Evolutionary conservation across 2,113 vertebrate species (phyloP).

Genomic region (Ornithorhynchus anatinus): DNA sequence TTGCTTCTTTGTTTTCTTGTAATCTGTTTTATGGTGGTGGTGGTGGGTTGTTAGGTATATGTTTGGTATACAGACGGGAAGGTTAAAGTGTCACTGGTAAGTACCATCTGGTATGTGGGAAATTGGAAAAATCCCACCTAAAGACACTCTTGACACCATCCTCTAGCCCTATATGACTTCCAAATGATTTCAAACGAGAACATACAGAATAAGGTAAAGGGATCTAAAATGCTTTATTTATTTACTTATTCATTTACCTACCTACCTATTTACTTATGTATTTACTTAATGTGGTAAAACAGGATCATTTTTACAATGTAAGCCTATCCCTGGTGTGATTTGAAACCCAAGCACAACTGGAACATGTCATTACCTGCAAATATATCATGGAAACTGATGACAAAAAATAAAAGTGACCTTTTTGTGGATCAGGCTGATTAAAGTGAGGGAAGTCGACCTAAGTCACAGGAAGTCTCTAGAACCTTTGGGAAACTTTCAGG

Average conservation of each 20-base stretch:
- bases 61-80: not conserved
- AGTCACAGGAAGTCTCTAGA: no score
- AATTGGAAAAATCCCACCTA: not conserved
- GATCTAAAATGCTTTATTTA: not conserved
- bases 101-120: not conserved
- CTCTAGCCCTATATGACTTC: not conserved
- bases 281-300: not conserved
- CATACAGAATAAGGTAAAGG: not conserved
- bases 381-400: not conserved
- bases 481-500: no score
- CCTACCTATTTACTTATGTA: no score
- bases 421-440: not conserved
- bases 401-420: not conserved
- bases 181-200: not conserved
- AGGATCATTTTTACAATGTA: not conserved
- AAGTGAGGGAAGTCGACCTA: no score
- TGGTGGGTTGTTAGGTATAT: not conserved
- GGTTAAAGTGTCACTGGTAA: not conserved
- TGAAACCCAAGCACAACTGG: not conserved
- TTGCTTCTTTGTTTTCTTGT: conserved; percentile 23
- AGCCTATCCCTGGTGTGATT: not conserved
- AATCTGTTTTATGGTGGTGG: conserved; percentile 16
- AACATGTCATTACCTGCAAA: not conserved
- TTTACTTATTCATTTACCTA: no score
- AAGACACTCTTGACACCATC: not conserved